Percentiles rank a stretch among this genome's conserved stretches.
Evolutionary conservation across 53 echinoderm and acorn worm species (phyloP).

Genomic region (Paelopatides confundens): DNA sequence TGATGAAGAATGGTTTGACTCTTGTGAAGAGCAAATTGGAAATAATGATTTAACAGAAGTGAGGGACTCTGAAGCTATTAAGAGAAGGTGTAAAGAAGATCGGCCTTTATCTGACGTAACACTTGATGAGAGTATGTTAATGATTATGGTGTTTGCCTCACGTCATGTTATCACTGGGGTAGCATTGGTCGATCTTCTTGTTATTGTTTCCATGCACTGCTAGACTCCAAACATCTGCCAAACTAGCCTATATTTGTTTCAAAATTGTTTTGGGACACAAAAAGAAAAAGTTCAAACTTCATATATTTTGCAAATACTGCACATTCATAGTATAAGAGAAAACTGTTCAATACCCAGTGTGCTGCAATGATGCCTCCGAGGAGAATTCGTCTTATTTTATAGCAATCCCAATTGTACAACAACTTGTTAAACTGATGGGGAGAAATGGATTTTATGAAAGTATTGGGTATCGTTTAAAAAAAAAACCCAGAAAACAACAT

Average conservation of each 20-base stretch:
- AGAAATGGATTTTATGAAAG: too few relatives aligned
- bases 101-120: too few relatives aligned
- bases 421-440: not conserved
- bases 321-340: not conserved
- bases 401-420: not conserved
- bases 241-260: conserved; percentile 2
- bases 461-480: not conserved
- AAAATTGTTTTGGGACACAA: not conserved
- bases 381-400: not conserved
- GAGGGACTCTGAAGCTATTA: too few relatives aligned
- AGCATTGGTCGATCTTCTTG: not conserved
- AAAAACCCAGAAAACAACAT: not conserved
- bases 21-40: too few relatives aligned
- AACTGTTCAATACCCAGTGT: too few relatives aligned
- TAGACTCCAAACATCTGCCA: too few relatives aligned
- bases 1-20: too few relatives aligned
- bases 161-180: not conserved
- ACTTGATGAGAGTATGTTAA: not conserved
- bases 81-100: too few relatives aligned
- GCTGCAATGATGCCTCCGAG: not conserved
- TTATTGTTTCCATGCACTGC: not conserved
- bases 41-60: too few relatives aligned
- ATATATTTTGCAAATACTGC: not conserved
- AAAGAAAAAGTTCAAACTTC: not conserved
- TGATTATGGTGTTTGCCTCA: not conserved